Evolutionary conservation across 2,113 vertebrate genomes (phyloP).

Genomic region (Callaeas wilsoni): DNA sequence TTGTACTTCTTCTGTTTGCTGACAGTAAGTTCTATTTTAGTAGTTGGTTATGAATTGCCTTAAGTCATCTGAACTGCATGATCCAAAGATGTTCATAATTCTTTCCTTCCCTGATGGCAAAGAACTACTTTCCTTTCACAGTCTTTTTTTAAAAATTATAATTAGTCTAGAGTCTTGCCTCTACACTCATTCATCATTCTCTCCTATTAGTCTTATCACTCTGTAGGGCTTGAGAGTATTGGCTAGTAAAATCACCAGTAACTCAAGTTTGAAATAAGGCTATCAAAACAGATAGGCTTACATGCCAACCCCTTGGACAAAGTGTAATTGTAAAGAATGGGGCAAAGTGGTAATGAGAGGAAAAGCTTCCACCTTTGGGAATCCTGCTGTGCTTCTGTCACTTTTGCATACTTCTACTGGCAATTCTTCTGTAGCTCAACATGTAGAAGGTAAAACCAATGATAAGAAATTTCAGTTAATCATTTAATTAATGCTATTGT

Average conservation of each 20-base stretch:
- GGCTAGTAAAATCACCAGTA: slow-evolving; percentile 30
- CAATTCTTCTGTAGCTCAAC: neutral
- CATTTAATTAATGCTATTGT: neutral
- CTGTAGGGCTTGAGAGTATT: neutral
- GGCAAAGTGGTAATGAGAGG: neutral
- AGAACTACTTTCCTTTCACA: neutral
- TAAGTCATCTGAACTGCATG: slow-evolving; percentile 34
- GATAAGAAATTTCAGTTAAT: neutral
- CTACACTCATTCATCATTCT: slow-evolving; percentile 31
- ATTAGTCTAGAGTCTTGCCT: slow-evolving; percentile 34
- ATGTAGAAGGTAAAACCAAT: neutral
- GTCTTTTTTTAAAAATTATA: slow-evolving; percentile 20
- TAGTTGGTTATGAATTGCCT: slow-evolving; percentile 59
- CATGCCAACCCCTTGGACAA: neutral
- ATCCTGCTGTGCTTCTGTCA: neutral
- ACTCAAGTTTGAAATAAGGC: slow-evolving; percentile 42
- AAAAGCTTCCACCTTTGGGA: neutral
- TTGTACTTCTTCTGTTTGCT: slow-evolving; percentile 41
- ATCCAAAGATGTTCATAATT: slow-evolving; percentile 48
- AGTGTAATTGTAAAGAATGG: slow-evolving; percentile 26
- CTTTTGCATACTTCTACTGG: neutral
- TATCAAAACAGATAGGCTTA: slow-evolving; percentile 47
- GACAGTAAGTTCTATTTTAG: slow-evolving; percentile 58
- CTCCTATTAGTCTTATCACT: slow-evolving; percentile 40
- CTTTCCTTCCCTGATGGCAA: slow-evolving; percentile 28